These are phyloP conservation scores for Hemiscyllium ocellatum DNA, from an alignment of 2,113 vertebrate species.

Conservation along the genomic window DNA sequence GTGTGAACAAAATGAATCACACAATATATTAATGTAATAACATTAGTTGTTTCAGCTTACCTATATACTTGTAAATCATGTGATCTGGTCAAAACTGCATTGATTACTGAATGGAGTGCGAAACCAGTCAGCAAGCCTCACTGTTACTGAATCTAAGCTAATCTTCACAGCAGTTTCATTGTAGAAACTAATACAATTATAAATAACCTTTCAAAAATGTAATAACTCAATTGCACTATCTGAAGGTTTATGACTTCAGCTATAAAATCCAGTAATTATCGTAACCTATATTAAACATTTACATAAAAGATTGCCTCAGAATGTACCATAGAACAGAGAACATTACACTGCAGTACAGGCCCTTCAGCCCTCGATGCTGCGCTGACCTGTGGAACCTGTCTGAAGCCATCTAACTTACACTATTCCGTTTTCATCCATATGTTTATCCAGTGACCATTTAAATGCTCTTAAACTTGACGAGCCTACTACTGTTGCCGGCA, in stretches of 20 bases:
- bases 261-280: neutral
- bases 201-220: slow-evolving; percentile 20
- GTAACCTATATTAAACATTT: slow-evolving; percentile 32
- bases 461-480: too few species aligned
- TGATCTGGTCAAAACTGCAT: neutral
- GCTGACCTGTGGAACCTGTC: too few species aligned
- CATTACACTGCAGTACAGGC: too few species aligned
- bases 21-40: neutral
- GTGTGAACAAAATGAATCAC: neutral
- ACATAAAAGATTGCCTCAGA: slow-evolving; percentile 1
- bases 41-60: neutral
- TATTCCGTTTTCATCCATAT: too few species aligned
- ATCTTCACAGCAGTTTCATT: neutral
- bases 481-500: too few species aligned
- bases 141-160: neutral
- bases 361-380: too few species aligned
- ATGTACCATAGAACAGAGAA: too few species aligned
- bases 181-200: slow-evolving; percentile 12
- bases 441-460: too few species aligned
- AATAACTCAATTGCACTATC: neutral
- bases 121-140: neutral
- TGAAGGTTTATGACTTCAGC: neutral
- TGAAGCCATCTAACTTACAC: too few species aligned
- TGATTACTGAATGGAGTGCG: neutral
- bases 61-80: neutral